A percentile compares a stretch with the other conserved stretches of the same genome.
Conservation (phyloP, 2,113 vertebrate species). For the Eonycteris spelaea region DNA sequence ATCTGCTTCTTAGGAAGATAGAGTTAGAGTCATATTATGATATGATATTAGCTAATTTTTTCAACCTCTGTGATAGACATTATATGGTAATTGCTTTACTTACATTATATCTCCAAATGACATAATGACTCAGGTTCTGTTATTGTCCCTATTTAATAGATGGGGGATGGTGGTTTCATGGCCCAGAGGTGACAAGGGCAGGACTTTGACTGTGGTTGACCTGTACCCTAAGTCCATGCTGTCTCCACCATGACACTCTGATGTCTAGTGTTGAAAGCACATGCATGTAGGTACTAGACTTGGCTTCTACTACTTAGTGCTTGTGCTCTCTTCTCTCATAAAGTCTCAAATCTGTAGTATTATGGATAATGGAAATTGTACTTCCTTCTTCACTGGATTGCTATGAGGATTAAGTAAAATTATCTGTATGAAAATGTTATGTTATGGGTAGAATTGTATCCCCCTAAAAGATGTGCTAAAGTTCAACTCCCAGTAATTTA, state of each 20-base stretch:
- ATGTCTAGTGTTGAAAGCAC: neutral
- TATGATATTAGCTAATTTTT: neutral
- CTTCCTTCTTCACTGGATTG: neutral
- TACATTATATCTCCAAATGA: neutral
- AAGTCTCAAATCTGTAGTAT: neutral
- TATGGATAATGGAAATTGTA: neutral
- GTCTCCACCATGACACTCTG: fast-evolving
- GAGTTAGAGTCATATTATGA: neutral
- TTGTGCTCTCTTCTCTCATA: too few species aligned
- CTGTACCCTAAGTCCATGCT: neutral
- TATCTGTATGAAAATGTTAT: neutral
- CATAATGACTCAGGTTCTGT: neutral
- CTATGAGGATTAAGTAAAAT: neutral
- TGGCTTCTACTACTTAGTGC: neutral
- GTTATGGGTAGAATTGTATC: neutral
- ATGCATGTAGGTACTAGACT: neutral
- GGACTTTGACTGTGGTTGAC: neutral
- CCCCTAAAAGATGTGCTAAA: neutral
- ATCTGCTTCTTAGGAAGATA: neutral
- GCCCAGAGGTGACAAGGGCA: neutral
- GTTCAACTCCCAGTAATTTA: neutral
- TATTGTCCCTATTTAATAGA: neutral
- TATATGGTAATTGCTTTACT: neutral
- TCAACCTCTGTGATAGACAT: neutral
- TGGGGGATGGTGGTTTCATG: neutral